These are phyloP conservation scores for Cygnus olor DNA, from an alignment of 2,797 vertebrate genomes.

Conservation along the genomic window DNA sequence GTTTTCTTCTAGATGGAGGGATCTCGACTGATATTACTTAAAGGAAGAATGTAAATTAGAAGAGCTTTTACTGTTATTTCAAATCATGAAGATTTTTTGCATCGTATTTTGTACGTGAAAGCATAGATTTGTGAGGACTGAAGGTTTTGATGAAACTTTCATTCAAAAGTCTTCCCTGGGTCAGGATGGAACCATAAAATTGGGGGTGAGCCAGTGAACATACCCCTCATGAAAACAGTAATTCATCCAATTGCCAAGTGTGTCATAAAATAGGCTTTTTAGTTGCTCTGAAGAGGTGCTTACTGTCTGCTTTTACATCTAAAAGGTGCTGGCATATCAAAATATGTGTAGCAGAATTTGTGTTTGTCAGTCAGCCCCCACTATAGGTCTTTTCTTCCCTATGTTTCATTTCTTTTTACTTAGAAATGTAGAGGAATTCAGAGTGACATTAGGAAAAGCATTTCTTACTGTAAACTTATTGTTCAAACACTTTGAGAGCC, in stretches of 20 bases:
- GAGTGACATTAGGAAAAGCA: neutral
- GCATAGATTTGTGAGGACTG: neutral
- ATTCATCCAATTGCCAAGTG: neutral
- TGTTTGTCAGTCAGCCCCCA: neutral
- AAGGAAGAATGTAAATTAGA: neutral
- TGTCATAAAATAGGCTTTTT: neutral
- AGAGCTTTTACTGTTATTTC: neutral
- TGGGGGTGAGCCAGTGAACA: neutral
- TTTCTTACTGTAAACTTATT: neutral
- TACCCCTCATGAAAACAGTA: neutral
- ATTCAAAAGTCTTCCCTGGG: neutral
- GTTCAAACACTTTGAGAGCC: neutral
- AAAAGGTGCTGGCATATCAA: neutral
- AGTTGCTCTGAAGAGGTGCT: neutral
- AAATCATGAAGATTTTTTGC: neutral
- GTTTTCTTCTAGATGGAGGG: neutral
- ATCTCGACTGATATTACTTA: neutral
- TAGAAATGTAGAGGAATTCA: neutral
- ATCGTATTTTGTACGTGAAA: neutral
- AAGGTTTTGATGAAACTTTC: neutral
- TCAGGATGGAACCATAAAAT: neutral
- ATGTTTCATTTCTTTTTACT: neutral
- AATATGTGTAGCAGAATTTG: neutral
- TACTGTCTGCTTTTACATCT: neutral
- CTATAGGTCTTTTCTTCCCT: neutral